Evolutionary conservation across 2,888 invertebrate species (phyloP), one percentile per base, ranked within the genome.

Genomic region (Tuta absoluta): DNA sequence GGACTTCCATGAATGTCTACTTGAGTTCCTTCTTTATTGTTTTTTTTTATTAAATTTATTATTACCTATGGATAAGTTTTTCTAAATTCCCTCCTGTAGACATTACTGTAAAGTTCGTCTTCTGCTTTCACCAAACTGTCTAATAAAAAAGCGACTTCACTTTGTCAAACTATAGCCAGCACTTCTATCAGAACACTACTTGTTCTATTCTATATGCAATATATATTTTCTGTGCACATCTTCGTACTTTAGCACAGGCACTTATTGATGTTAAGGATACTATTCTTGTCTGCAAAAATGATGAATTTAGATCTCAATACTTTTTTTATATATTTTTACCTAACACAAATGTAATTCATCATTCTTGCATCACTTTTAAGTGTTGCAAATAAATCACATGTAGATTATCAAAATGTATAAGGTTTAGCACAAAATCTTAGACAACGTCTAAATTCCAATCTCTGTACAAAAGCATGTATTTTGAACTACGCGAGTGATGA

Each of bases 381-480:
- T 57, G 33, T 51, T 51, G 51, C 24, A 11, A 24, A 41, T 10
- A 11, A 21, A 53, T 53, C 28, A 53, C 38, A 14, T 48, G 8
- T 33, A 48, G 38, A 58, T 58, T 24, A 19, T 69, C 69, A 72
- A 62, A n/a, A 69, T 72, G 68, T 68, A 65, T 59, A 69, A 71
- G 51, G 51, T 74, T 69, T 73, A 71, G 81, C 84, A 83, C 82
- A 81, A 70, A 66, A 66, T 76, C 76, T 76, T 76, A 73, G 75
- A 74, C 69, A 73, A 71, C 68, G 7, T 51, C 75, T 78, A 74
- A 85, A 86, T 85, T 88, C 83, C 82, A 84, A 86, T 86, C 82
- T 85, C 84, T 91, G 91, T 91, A 89, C 81, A 85, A 84, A 81
- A 84, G 90, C 91, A 91, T 91, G 91, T 81, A 82, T 78, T 89